Base-by-base conservation (phyloP, 2,888 invertebrate genomes). In the Epistrophe eligans region DNA sequence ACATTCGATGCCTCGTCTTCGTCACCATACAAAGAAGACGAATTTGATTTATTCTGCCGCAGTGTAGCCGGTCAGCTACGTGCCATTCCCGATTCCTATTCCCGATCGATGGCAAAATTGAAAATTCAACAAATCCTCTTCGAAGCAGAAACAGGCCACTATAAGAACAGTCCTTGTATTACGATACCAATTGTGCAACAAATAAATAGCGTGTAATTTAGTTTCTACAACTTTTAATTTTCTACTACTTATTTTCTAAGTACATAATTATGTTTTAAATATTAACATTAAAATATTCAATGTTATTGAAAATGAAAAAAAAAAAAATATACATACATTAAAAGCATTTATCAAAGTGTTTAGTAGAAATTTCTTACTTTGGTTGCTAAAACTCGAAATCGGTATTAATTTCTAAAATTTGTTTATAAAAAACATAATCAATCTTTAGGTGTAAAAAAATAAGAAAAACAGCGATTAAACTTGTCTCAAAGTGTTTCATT, bases 61-160 rank as follows among this genome's bases (percentile, higher is more conserved):
- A 91, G 91, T 84, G 90, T 91, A 19, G 91, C 91, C 4, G 90
- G 90, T 0, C 91, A 91, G 55, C 66, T 91, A 58, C 90, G 91
- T 13, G 85, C 89, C 15, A 89, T 91, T 35, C 76, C 89, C 11
- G 91, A 91, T 80, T 45, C 90, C 0, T 91, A 91, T 89, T 89
- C 91, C 0, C 89, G 91, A 2, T 90, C 91, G 2, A 89, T 91
- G 19, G 91, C 91, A 11, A 91, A 91, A 85, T 88, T 91, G 11
- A 91, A 91, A 82, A 91, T 91, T 40, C 91, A 91, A 77, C 91
- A 91, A 84, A 91, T 91, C 4, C 88, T 91, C 19, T 91, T 91
- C 50, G 90, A 91, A 84, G 91, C 91, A 0, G 91, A 91, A 80
- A 91, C 91, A 4, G 91, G 91, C 0, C 90, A 89, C 35, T 90